Conservation (phyloP, 2,888 invertebrate genomes). For the Drosophila testacea region DNA sequence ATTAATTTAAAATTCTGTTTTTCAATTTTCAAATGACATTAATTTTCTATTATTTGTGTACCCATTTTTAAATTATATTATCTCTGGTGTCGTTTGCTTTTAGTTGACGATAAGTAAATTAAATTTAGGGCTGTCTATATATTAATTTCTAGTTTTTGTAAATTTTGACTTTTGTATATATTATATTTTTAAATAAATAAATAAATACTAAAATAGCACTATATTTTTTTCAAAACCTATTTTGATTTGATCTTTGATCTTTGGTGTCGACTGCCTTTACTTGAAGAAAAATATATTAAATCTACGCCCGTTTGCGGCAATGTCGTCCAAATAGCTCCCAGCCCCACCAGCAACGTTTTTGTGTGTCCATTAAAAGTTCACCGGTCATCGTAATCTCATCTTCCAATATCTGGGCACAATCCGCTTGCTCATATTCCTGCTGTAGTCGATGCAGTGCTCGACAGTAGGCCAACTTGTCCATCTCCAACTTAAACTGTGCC, state of each 20-base stretch:
- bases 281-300: background rate
- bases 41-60: too few species aligned
- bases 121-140: too few species aligned
- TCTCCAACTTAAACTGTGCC: conserved; percentile 27
- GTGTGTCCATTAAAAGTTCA: conserved; percentile 56
- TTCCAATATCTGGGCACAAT: conserved; percentile 43
- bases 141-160: background rate
- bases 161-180: background rate
- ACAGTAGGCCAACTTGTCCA: conserved; percentile 62
- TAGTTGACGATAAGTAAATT: too few species aligned
- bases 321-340: conserved; percentile 47
- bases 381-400: conserved; percentile 42
- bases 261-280: background rate
- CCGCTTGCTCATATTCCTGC: conserved; percentile 22
- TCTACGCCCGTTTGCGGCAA: conserved; percentile 51
- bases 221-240: background rate
- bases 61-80: too few species aligned
- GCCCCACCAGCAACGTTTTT: conserved; percentile 49
- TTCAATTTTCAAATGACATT: too few species aligned
- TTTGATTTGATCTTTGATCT: background rate
- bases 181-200: too few species aligned
- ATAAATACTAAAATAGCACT: too few species aligned
- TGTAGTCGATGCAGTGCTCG: conserved; percentile 43
- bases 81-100: too few species aligned
- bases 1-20: too few species aligned